A percentile compares a stretch with the other conserved stretches of the same genome.
Evolutionary conservation across 2,113 vertebrate genomes (phyloP).

Genomic region (Camelus dromedarius): DNA sequence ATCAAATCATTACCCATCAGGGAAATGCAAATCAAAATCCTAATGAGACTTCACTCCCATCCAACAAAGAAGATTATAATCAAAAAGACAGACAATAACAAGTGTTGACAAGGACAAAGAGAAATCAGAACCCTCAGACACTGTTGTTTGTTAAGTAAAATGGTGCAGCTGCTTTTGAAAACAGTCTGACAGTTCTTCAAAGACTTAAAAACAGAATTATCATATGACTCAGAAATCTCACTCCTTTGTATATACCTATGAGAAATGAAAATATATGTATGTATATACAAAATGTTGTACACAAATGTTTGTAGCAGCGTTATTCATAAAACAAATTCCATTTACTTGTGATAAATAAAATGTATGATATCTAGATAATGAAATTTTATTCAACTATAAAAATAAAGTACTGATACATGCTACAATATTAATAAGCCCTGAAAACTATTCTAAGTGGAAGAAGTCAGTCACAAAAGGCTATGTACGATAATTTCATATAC

Average conservation of each 20-base stretch:
- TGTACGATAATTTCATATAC: neutral
- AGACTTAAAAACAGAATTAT: neutral
- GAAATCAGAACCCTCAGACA: neutral
- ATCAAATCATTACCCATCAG: neutral
- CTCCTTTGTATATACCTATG: neutral
- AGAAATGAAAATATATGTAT: constrained; percentile 17
- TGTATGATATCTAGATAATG: neutral
- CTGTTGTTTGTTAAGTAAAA: neutral
- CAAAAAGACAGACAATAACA: neutral
- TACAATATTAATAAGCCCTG: neutral
- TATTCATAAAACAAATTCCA: neutral
- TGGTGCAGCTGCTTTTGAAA: neutral
- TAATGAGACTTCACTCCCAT: neutral
- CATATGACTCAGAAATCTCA: neutral
- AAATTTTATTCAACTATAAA: neutral
- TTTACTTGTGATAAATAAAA: neutral
- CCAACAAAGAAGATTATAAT: neutral
- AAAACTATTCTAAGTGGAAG: neutral
- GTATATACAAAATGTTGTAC: neutral
- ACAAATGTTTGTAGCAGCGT: neutral
- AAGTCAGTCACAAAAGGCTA: neutral
- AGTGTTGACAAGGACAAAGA: neutral
- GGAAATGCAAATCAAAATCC: neutral
- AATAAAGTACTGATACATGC: neutral
- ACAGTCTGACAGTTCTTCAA: neutral